Evolutionary conservation across 2,113 vertebrate species (phyloP).

Genomic region (Macquaria ambigua): DNA sequence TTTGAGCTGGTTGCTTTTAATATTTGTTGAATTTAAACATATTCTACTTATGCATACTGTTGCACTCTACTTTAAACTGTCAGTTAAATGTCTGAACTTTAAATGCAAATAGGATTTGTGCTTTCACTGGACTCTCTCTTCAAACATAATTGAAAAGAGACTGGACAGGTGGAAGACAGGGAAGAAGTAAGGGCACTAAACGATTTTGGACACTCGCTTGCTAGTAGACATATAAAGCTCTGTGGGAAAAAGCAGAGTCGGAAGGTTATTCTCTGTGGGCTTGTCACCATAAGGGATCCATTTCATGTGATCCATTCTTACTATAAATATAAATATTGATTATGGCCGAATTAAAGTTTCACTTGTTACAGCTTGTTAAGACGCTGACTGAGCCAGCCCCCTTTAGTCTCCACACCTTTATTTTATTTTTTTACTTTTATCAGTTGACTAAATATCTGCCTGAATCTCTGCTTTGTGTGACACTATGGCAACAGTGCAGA

Average conservation of each 20-base stretch:
- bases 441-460: neutral
- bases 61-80: neutral
- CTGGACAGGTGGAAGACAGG: neutral
- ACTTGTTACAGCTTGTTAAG: too few relatives aligned
- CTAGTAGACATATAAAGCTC: neutral
- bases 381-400: too few relatives aligned
- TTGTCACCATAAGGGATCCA: neutral
- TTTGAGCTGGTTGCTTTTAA: constrained; percentile 13
- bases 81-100: neutral
- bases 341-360: neutral
- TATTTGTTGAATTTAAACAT: neutral
- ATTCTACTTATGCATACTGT: neutral
- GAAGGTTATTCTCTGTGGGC: neutral
- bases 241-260: neutral
- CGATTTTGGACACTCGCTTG: neutral
- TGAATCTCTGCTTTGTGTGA: neutral
- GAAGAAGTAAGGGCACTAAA: neutral
- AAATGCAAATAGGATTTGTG: neutral
- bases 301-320: neutral
- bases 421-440: neutral
- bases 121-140: too few relatives aligned
- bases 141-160: neutral
- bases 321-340: neutral
- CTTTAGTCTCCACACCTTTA: neutral
- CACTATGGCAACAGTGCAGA: neutral